Conservation (phyloP, 1,140 invertebrate species). For the Semibalanus balanoides region DNA sequence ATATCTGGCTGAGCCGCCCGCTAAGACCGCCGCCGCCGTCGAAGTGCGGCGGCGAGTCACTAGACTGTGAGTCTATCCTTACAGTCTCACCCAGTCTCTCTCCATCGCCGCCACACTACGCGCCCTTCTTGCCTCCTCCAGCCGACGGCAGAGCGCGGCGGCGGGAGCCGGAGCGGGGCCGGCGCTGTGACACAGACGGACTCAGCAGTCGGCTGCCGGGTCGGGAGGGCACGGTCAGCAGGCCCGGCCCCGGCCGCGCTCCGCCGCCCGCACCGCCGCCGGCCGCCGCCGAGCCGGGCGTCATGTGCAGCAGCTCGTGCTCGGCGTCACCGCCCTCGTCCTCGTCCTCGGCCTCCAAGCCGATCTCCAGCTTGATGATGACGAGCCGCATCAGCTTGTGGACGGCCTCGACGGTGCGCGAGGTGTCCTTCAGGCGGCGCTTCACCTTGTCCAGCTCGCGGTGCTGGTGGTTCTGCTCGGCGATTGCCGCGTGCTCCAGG, state of each 20-base stretch:
- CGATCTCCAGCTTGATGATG: not conserved
- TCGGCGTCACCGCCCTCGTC: not conserved
- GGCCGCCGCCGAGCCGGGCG: too few relatives aligned
- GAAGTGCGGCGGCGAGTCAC: too few relatives aligned
- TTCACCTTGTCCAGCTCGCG: not conserved
- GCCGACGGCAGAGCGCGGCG: constrained; percentile 12
- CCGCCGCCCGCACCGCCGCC: too few relatives aligned
- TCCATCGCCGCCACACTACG: too few relatives aligned
- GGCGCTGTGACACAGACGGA: constrained; percentile 10
- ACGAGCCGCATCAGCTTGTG: constrained; percentile 1
- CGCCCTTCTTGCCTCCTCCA: too few relatives aligned
- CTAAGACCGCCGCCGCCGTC: too few relatives aligned
- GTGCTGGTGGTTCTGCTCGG: not conserved
- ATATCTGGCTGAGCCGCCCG: too few relatives aligned
- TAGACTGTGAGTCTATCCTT: too few relatives aligned
- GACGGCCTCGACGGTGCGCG: not conserved
- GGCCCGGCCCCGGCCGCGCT: too few relatives aligned
- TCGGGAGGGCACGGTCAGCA: not conserved
- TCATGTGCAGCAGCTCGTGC: too few relatives aligned
- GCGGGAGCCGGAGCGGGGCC: constrained; percentile 15
- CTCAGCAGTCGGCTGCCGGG: constrained; percentile 7
- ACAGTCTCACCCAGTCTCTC: too few relatives aligned
- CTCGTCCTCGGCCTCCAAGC: not conserved
- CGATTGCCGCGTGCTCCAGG: not conserved
- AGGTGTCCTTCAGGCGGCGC: not conserved